phyloP scores from a whole-genome alignment of 1,140 invertebrate species.

The Rhyacophila brunnea region DNA sequence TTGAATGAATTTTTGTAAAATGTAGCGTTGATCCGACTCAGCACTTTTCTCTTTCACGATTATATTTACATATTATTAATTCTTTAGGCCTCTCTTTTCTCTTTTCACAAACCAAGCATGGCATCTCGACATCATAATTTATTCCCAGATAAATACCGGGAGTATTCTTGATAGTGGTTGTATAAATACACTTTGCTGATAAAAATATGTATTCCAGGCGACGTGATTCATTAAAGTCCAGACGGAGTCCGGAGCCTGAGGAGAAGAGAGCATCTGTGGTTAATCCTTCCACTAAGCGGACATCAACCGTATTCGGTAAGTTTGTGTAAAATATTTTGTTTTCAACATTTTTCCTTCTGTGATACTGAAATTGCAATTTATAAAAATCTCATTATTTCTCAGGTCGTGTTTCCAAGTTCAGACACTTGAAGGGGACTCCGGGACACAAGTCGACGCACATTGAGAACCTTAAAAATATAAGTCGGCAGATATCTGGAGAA shows the following conservation, averaged over 20 bases:
- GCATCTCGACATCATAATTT: no score
- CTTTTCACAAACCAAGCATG: no score
- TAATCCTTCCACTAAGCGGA: slow-evolving; percentile 66
- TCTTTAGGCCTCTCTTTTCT: no score
- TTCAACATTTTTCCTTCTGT: no score
- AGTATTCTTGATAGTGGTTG: no score
- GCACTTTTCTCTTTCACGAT: no score
- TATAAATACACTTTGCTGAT: no score
- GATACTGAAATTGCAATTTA: no score
- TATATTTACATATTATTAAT: no score
- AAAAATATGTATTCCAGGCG: slow-evolving; percentile 40
- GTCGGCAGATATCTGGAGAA: slow-evolving; percentile 88
- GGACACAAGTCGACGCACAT: slow-evolving; percentile 88
- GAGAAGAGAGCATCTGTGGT: slow-evolving; percentile 49
- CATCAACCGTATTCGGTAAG: slow-evolving; percentile 81
- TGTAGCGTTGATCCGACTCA: no score
- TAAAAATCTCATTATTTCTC: slow-evolving; percentile 35
- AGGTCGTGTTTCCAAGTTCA: slow-evolving; percentile 90
- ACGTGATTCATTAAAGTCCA: slow-evolving; percentile 61
- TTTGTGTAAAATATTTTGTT: background rate
- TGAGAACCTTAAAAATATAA: slow-evolving; percentile 88
- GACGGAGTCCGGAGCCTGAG: slow-evolving; percentile 50
- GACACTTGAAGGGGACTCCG: slow-evolving; percentile 87
- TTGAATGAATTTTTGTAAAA: no score
- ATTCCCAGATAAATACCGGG: no score